A percentile compares a stretch with the other conserved stretches of the same genome.
phyloP scores from a whole-genome alignment of 2,113 vertebrate species.

The Alosa alosa region DNA sequence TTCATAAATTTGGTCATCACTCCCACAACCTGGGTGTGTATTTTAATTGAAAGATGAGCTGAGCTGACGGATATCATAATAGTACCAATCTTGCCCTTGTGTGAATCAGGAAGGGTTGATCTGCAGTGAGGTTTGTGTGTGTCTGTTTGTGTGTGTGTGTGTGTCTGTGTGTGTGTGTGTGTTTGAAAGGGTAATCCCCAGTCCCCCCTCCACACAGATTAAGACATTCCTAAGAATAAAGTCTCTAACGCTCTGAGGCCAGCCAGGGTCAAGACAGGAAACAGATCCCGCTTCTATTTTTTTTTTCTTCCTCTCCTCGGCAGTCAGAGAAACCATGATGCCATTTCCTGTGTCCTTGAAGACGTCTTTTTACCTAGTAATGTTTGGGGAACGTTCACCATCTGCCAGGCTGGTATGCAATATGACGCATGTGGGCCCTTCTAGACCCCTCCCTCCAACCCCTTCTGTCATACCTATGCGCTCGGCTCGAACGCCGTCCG shows the following conservation, averaged over 20 bases:
- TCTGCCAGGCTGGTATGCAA: constrained; percentile 55
- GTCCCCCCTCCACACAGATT: constrained; percentile 36
- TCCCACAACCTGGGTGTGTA: background rate
- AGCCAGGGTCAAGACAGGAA: constrained; percentile 53
- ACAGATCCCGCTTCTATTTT: constrained; percentile 17
- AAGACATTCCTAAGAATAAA: constrained; percentile 60
- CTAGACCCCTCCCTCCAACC: constrained; percentile 30
- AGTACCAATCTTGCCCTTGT: background rate
- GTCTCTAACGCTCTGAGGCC: constrained; percentile 47
- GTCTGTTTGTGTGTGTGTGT: background rate
- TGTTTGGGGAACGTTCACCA: constrained; percentile 40
- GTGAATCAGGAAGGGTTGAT: background rate
- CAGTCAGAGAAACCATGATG: constrained; percentile 45
- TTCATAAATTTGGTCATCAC: background rate
- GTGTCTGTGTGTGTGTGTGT: constrained; percentile 17
- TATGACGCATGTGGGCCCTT: constrained; percentile 56
- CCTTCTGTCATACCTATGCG: constrained; percentile 32
- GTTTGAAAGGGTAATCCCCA: constrained; percentile 20
- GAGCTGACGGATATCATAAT: background rate
- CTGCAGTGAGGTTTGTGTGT: background rate
- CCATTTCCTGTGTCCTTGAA: constrained; percentile 64
- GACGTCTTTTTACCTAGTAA: constrained; percentile 40
- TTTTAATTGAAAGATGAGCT: background rate
- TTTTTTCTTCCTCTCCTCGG: background rate
- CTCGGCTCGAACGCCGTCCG: background rate